Base-by-base conservation (phyloP, 2,888 invertebrate genomes). In the Ormyrus rosae region DNA sequence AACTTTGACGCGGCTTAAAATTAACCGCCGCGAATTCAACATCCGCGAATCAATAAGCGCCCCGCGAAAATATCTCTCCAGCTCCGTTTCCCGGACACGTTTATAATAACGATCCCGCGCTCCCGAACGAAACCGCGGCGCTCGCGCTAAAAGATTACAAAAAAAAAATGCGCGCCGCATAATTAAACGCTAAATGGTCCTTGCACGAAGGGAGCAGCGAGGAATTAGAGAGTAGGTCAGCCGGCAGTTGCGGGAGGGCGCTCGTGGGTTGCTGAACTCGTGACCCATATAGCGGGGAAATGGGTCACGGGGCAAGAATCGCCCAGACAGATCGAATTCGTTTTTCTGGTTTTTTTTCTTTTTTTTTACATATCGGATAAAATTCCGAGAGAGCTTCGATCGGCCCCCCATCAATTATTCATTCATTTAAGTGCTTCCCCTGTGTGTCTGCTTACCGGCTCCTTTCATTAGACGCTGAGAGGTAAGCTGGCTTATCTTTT, bases 231-330 rank as follows among this genome's bases (percentile, higher is more conserved):
- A 81, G 82, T 79, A 69, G 84, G 84, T 83, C 85, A 86, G 80
- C 85, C 83, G 79, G 83, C 82, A 82, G 69, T 82, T 63, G 79
- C 19, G 64, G 77, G 13, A 48, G 51, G 79, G 61, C 68, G 72
- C 65, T 82, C 69, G 75, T 74, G 85, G 88, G 88, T 88, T 86
- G 87, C 81, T 87, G 87, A 89, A 88, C 89, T 84, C 84, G 79
- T 88, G 88, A 84, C 89, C 88, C 73, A 88, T 87, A 86, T 88
- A 82, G 82, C 81, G 63, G 81, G 67, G 88, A 69, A 88, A 87
- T 88, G 83, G 88, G 88, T 87, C 88, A 86, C 83, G 83, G 84
- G 83, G 85, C 84, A 84, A 86, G 84, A 83, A 84, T 82, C n/a
- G 34, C 84, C 81, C 84, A 86, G 84, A 84, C 82, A 76, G 80